phyloP scores from a whole-genome alignment of 2,113 vertebrate species.

The Caracal caracal region DNA sequence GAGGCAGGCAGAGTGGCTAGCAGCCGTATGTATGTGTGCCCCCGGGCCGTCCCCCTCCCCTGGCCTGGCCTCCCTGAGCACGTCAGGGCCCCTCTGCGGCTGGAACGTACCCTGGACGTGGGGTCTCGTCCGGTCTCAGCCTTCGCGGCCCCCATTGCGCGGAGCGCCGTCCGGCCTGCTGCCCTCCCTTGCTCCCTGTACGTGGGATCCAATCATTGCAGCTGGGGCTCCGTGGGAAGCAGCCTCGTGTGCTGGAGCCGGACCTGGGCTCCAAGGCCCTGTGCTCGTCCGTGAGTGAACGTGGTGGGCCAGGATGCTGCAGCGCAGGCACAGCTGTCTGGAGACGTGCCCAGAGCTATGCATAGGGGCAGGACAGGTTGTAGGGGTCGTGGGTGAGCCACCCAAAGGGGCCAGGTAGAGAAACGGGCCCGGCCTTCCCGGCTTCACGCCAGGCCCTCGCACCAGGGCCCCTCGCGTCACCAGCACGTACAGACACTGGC shows the following conservation, averaged over 20 bases:
- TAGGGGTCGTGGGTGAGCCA: not conserved
- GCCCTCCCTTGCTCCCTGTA: not conserved
- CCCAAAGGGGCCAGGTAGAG: not conserved
- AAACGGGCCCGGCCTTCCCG: not conserved
- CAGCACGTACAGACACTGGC: not conserved
- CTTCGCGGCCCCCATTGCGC: rapidly evolving
- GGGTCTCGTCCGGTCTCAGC: not conserved
- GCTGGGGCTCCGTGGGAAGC: not conserved
- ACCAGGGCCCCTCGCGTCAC: not conserved
- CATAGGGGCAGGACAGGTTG: not conserved
- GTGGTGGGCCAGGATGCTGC: too few species aligned
- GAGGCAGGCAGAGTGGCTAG: rapidly evolving
- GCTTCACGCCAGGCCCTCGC: not conserved
- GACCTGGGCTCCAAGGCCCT: too few species aligned
- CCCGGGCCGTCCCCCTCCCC: not conserved
- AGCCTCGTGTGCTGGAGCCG: too few species aligned
- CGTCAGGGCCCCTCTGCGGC: not conserved
- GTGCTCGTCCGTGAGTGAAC: too few species aligned
- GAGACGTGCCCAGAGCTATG: too few species aligned
- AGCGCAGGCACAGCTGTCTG: too few species aligned
- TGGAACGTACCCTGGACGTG: not conserved
- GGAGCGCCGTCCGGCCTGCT: not conserved
- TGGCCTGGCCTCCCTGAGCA: not conserved
- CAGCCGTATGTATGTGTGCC: too few species aligned
- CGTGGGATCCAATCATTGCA: not conserved